These are phyloP conservation scores for Aplysina aerophoba DNA, from an alignment of 37 sponge, comb jelly and placozoan genomes.

Conservation along the genomic window DNA sequence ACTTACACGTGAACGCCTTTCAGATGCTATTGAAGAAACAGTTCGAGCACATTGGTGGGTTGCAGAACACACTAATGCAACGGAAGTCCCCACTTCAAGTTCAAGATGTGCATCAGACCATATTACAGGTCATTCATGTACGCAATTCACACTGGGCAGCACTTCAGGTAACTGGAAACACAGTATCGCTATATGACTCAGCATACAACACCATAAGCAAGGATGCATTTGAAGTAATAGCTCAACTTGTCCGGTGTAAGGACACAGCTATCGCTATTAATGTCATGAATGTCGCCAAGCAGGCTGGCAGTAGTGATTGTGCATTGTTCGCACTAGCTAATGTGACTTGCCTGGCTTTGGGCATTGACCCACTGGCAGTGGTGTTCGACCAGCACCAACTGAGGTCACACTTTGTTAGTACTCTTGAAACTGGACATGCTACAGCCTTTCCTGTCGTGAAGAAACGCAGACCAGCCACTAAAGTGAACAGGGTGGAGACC, in stretches of 20 bases:
- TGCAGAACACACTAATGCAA: conserved; percentile 49
- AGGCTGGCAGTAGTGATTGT: conserved; percentile 39
- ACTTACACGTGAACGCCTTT: conserved; percentile 16
- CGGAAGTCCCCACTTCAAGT: background rate
- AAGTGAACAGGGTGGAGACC: conserved; percentile 11
- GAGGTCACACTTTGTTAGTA: conserved; percentile 2
- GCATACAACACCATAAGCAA: background rate
- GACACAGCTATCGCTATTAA: background rate
- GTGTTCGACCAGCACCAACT: conserved; percentile 30
- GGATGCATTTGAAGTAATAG: conserved; percentile 33
- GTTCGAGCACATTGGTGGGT: conserved; percentile 25
- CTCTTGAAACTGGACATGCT: conserved; percentile 11
- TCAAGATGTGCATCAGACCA: background rate
- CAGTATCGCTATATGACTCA: conserved; percentile 32
- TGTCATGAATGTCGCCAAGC: conserved; percentile 47
- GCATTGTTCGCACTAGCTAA: conserved; percentile 40
- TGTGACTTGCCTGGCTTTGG: conserved; percentile 32
- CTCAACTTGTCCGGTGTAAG: conserved; percentile 10
- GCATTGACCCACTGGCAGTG: conserved; percentile 16
- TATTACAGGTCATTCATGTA: conserved; percentile 42
- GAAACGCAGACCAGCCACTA: conserved; percentile 19
- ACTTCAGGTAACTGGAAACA: background rate
- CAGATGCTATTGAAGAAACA: conserved; percentile 6
- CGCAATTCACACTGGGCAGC: conserved; percentile 49
- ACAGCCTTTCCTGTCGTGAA: conserved; percentile 31